Base-by-base conservation (phyloP, 2,888 invertebrate genomes). In the Leptura quadrifasciata region DNA sequence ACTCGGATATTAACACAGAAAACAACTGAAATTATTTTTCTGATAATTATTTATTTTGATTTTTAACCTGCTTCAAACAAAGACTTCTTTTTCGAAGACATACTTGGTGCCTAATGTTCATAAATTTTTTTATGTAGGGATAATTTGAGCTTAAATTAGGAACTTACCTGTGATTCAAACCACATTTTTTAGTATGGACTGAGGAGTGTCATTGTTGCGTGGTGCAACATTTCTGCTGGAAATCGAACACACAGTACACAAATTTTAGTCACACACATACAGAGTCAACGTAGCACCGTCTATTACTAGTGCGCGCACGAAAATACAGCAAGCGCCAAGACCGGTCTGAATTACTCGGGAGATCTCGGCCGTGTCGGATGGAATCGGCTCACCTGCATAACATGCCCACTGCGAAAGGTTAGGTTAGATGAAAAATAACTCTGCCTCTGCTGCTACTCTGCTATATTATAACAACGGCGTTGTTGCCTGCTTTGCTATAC, bases 331-430 rank as follows among this genome's bases (percentile, higher is more conserved):
- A 79, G 63, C 84, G 81, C 81, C 84, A 83, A 88, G 88, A 88
- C 89, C 89, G 88, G 89, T 89, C 88, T 84, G 84, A 76, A 79
- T 67, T 71, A 71, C 72, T 88, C 88, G 89, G 84, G 68, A 54
- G 73, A 58, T 82, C 75, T 90, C 91, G 91, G 83, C 57, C 1
- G 20, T 78, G 82, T 81, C 91, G 91, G 64, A 1, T 8, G 18
- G 12, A 12, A 76, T 79, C 76, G 64, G 89, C 89, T 91, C 91
- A 91, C 91, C 91, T 91, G 91, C 91, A 90, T 90, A 89, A 90
- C 89, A 89, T 85, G 86, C 86, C 84, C 81, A 82, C 84, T 82
- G 82, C 82, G 85, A 88, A 88, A 88, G 88, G 89, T 88, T 88
- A 88, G 86, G 87, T 88, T 81, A 68, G 71, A 80, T 76, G 77